A percentile compares a stretch with the other conserved stretches of the same genome.
Evolutionary conservation across 2,888 invertebrate genomes (phyloP).

Genomic region (Euzetes globulus): DNA sequence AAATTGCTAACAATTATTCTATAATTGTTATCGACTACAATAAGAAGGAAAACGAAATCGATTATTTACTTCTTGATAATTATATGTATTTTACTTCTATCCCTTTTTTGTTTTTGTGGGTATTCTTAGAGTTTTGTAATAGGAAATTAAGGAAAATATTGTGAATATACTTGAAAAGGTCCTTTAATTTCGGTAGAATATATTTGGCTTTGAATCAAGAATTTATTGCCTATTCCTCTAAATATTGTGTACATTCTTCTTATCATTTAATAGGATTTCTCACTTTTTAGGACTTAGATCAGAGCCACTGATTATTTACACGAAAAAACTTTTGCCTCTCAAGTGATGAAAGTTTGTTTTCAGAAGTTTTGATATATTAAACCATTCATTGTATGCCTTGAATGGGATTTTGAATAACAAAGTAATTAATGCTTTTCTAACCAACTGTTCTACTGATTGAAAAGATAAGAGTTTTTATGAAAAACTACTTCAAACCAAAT

Average conservation of each 20-base stretch:
- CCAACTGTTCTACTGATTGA: conserved; percentile 2
- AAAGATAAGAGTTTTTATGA: neutral
- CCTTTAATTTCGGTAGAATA: too few relatives aligned
- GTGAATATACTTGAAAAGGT: too few relatives aligned
- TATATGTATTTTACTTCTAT: too few relatives aligned
- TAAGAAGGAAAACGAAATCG: too few relatives aligned
- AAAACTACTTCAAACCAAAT: neutral
- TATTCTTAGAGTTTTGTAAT: too few relatives aligned
- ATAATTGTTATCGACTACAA: too few relatives aligned
- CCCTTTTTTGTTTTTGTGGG: too few relatives aligned
- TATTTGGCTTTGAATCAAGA: neutral
- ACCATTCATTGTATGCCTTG: neutral
- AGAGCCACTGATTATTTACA: neutral
- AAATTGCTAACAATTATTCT: too few relatives aligned
- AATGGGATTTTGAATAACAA: neutral
- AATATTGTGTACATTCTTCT: neutral
- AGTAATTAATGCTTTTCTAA: conserved; percentile 5
- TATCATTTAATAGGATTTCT: neutral
- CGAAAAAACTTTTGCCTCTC: neutral
- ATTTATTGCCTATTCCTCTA: neutral
- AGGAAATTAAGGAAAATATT: too few relatives aligned
- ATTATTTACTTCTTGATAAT: too few relatives aligned
- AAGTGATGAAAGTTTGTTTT: conserved; percentile 6
- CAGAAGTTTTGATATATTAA: neutral
- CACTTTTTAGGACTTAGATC: neutral